A percentile compares a stretch with the other conserved stretches of the same genome.
These are phyloP conservation scores for Oreochromis aureus DNA, from an alignment of 2,113 vertebrate species.

Conservation along the genomic window DNA sequence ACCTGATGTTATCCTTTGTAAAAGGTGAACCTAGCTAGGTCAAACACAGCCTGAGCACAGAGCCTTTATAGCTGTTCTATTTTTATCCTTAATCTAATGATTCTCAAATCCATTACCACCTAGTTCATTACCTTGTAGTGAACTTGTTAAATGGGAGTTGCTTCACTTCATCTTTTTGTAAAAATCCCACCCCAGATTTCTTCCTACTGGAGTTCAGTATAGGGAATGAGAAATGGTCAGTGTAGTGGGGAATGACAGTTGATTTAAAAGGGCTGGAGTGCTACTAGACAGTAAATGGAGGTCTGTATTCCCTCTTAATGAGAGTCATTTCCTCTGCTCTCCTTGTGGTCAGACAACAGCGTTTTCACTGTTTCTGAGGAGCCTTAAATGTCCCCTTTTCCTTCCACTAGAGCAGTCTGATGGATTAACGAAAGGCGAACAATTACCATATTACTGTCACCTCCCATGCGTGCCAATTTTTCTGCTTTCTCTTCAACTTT, in stretches of 20 bases:
- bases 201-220: not conserved
- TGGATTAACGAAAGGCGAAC: slow-evolving; percentile 29
- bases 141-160: not conserved
- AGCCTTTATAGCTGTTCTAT: slow-evolving; percentile 15
- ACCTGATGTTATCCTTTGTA: slow-evolving; percentile 8
- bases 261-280: slow-evolving; percentile 10
- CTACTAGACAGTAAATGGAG: slow-evolving; percentile 28
- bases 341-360: slow-evolving; percentile 16
- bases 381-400: slow-evolving; percentile 4
- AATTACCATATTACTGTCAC: slow-evolving; percentile 35
- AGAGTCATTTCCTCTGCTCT: slow-evolving; percentile 34
- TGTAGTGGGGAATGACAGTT: not conserved
- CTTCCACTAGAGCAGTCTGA: not conserved
- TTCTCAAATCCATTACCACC: not conserved
- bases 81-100: slow-evolving; percentile 24
- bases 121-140: not conserved
- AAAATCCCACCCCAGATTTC: not conserved
- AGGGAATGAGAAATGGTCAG: not conserved
- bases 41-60: not conserved
- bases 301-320: slow-evolving; percentile 35
- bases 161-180: not conserved
- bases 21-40: slow-evolving; percentile 47
- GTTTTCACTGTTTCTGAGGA: not conserved
- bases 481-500: not conserved
- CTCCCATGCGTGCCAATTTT: not conserved